Conservation (phyloP, 2,888 invertebrate genomes). For the Acholoe squamosa region DNA sequence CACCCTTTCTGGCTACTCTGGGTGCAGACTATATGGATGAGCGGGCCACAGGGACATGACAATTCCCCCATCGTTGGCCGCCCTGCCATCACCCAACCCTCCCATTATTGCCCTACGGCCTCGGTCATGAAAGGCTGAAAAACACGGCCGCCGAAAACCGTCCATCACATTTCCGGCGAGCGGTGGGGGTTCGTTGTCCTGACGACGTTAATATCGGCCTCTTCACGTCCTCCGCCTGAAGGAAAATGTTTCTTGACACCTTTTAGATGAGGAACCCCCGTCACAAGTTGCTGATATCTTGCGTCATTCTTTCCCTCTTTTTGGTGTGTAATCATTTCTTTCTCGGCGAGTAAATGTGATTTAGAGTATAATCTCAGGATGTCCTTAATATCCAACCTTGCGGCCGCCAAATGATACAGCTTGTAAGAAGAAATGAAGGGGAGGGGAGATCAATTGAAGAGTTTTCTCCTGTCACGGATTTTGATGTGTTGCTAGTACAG, state of each 20-base stretch:
- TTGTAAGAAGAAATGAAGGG: no score
- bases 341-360: no score
- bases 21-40: not conserved
- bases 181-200: not conserved
- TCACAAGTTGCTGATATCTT: not conserved
- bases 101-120: conserved; percentile 5
- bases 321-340: no score
- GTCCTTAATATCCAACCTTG: no score
- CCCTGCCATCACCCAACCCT: not conserved
- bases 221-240: not conserved
- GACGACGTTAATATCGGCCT: not conserved
- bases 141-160: conserved; percentile 15
- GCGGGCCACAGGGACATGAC: not conserved
- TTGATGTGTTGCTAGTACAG: no score
- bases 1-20: no score
- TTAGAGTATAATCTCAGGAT: no score
- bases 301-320: not conserved
- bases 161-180: conserved; percentile 17
- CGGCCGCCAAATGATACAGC: no score
- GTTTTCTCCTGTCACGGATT: no score
- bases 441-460: no score
- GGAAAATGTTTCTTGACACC: not conserved
- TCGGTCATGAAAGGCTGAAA: not conserved
- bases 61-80: not conserved
- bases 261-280: not conserved